Conservation (phyloP, 1,140 invertebrate species). For the Vollenhovia emeryi region DNA sequence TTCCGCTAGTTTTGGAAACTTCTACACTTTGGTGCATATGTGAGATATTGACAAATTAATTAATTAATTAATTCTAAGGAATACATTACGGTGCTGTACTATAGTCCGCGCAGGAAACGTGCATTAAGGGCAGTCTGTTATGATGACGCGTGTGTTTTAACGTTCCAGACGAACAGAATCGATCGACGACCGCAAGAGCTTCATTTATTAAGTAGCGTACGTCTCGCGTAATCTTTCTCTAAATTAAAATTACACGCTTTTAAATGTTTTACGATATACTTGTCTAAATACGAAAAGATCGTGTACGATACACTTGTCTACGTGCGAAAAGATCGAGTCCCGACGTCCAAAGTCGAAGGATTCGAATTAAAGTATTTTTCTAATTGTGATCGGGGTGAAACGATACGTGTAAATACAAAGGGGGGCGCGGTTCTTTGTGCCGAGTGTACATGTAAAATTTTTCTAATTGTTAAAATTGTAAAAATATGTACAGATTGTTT, state of each 20-base stretch:
- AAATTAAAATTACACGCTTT: background rate
- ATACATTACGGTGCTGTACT: slow-evolving; percentile 49
- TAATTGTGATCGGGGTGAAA: slow-evolving; percentile 15
- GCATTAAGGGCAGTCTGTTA: slow-evolving; percentile 23
- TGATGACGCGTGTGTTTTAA: slow-evolving; percentile 39
- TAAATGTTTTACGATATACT: background rate
- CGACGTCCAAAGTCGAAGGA: background rate
- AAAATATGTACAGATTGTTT: slow-evolving; percentile 20
- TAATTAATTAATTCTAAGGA: slow-evolving; percentile 41
- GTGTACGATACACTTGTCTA: background rate
- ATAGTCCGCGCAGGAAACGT: background rate
- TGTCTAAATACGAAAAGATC: background rate
- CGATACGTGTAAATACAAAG: background rate
- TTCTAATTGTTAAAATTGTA: slow-evolving; percentile 55
- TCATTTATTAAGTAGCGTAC: background rate
- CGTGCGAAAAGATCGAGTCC: background rate
- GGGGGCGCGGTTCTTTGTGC: background rate
- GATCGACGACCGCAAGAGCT: background rate
- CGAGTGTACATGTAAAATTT: slow-evolving; percentile 14
- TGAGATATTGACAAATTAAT: slow-evolving; percentile 35
- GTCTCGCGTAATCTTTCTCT: background rate
- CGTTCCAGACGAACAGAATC: background rate
- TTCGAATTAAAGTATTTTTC: slow-evolving; percentile 24
- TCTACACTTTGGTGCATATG: slow-evolving; percentile 61
- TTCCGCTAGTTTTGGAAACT: slow-evolving; percentile 64